Evolutionary conservation across 2,113 vertebrate genomes (phyloP).

Genomic region (Myotis yumanensis): DNA sequence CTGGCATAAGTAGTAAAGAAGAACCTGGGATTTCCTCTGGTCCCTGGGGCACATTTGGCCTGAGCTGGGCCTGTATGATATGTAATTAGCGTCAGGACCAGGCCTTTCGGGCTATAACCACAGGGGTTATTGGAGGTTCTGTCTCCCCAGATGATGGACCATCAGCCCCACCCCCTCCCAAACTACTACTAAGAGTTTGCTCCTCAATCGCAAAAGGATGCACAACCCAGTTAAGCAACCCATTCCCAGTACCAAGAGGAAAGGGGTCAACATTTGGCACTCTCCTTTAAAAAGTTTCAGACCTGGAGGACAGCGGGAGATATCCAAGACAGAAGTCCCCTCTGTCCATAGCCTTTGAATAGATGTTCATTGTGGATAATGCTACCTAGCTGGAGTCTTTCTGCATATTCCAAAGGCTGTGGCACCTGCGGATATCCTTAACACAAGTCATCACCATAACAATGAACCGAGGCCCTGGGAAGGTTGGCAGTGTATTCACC

Average conservation of each 20-base stretch:
- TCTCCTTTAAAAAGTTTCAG: not conserved
- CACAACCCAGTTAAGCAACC: not conserved
- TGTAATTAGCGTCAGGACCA: not conserved
- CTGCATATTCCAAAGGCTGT: not conserved
- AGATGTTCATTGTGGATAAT: not conserved
- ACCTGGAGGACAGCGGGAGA: not conserved
- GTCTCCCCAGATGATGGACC: not conserved
- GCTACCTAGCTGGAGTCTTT: not conserved
- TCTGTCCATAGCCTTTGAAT: not conserved
- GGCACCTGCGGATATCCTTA: not conserved
- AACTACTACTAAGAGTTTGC: not conserved
- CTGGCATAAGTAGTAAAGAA: not conserved
- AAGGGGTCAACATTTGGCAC: not conserved
- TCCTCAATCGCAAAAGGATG: not conserved
- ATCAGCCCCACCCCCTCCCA: too few species aligned
- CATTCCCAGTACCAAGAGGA: not conserved
- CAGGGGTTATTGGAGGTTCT: not conserved
- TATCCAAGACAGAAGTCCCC: not conserved
- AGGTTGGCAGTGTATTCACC: not conserved
- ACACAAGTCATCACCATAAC: slow-evolving; percentile 21
- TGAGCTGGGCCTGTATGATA: not conserved
- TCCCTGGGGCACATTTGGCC: not conserved
- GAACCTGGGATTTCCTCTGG: not conserved
- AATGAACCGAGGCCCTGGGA: not conserved
- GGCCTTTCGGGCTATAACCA: not conserved